A percentile compares a stretch with the other conserved stretches of the same genome.
These are phyloP conservation scores for Drosophila elegans DNA, from an alignment of 1,140 invertebrate species.

Conservation along the genomic window DNA sequence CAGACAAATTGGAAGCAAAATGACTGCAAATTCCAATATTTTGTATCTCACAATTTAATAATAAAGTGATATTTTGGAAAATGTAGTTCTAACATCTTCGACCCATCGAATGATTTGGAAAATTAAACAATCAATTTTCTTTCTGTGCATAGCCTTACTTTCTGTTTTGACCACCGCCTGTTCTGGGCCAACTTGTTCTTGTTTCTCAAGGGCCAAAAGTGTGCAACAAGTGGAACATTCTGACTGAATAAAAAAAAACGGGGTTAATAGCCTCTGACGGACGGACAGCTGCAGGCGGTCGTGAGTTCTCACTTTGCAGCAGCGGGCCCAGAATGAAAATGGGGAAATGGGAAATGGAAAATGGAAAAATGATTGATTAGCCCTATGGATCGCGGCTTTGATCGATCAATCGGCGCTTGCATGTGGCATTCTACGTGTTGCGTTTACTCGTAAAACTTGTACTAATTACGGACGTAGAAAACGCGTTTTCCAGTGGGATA, in stretches of 20 bases:
- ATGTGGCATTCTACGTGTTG: slow-evolving; percentile 45
- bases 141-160: slow-evolving; percentile 5
- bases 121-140: neutral
- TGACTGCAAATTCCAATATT: too few species aligned
- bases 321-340: neutral
- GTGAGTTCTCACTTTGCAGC: slow-evolving; percentile 76
- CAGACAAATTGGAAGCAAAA: too few species aligned
- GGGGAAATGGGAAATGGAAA: slow-evolving; percentile 31
- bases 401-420: slow-evolving; percentile 78
- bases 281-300: slow-evolving; percentile 64
- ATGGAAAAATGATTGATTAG: slow-evolving; percentile 80
- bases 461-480: slow-evolving; percentile 41
- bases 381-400: slow-evolving; percentile 54
- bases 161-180: neutral
- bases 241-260: slow-evolving; percentile 35
- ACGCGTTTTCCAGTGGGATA: slow-evolving; percentile 6
- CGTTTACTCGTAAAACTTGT: slow-evolving; percentile 34
- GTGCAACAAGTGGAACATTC: slow-evolving; percentile 73
- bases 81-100: too few species aligned
- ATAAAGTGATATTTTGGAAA: too few species aligned
- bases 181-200: slow-evolving; percentile 37
- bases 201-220: slow-evolving; percentile 33
- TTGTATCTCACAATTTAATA: too few species aligned
- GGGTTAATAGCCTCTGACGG: slow-evolving; percentile 81
- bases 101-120: too few species aligned